phyloP scores from a whole-genome alignment of 2,888 invertebrate genomes.

The Drosophila rubida region DNA sequence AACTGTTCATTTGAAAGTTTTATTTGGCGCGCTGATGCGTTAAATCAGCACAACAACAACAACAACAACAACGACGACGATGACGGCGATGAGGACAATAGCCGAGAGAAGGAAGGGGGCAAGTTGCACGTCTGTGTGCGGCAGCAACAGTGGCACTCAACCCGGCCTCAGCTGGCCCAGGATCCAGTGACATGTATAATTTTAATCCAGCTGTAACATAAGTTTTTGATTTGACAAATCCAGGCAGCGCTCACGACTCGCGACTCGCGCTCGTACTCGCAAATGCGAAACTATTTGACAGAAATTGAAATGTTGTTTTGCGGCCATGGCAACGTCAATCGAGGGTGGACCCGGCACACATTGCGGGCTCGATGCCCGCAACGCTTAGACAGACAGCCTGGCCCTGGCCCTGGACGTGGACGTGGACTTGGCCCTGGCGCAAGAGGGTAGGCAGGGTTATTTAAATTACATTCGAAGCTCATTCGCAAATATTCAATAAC shows the following conservation, averaged over 20 bases:
- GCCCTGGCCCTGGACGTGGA: too few relatives aligned
- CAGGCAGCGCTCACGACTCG: slow-evolving; percentile 47
- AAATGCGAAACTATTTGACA: slow-evolving; percentile 78
- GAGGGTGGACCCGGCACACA: slow-evolving; percentile 50
- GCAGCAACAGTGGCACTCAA: slow-evolving; percentile 26
- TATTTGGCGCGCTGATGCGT: slow-evolving; percentile 83
- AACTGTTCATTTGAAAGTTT: slow-evolving; percentile 84
- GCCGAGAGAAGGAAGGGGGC: slow-evolving; percentile 15
- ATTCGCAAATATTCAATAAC: slow-evolving; percentile 62
- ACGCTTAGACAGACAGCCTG: not conserved
- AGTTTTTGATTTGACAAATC: slow-evolving; percentile 82
- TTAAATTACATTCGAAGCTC: slow-evolving; percentile 61
- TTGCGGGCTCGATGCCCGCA: slow-evolving; percentile 1
- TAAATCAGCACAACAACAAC: slow-evolving; percentile 81
- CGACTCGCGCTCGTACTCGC: too few relatives aligned
- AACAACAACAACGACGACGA: slow-evolving; percentile 27
- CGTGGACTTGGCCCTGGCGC: too few relatives aligned
- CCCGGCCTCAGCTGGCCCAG: slow-evolving; percentile 16
- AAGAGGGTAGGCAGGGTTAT: slow-evolving; percentile 42
- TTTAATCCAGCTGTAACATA: slow-evolving; percentile 83
- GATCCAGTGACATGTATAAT: slow-evolving; percentile 78
- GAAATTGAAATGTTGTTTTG: slow-evolving; percentile 76
- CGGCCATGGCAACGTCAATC: slow-evolving; percentile 65
- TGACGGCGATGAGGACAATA: slow-evolving; percentile 14
- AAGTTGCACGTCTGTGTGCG: slow-evolving; percentile 7